phyloP scores from a whole-genome alignment of 1,140 invertebrate species.

The Drosophila teissieri region DNA sequence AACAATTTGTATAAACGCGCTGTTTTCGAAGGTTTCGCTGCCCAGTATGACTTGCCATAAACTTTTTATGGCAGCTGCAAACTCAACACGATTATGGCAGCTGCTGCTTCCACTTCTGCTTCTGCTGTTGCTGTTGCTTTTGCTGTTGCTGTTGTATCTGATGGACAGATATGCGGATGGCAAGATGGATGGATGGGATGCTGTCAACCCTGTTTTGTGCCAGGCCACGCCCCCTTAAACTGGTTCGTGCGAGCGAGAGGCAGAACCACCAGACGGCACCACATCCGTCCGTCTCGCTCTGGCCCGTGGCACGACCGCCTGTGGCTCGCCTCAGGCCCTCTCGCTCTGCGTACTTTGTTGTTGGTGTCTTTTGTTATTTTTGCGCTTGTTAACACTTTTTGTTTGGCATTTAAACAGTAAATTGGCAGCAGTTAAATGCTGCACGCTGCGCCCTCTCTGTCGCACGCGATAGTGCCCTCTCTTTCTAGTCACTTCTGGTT shows the following conservation, averaged over 20 bases:
- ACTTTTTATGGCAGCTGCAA: constrained; percentile 55
- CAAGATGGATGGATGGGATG: constrained; percentile 57
- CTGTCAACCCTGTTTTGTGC: constrained; percentile 60
- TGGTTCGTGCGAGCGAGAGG: constrained; percentile 48
- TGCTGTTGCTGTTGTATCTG: constrained; percentile 18
- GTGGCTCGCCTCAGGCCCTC: constrained; percentile 3
- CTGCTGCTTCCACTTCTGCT: neutral
- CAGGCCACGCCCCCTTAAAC: constrained; percentile 63
- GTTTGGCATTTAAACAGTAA: constrained; percentile 85
- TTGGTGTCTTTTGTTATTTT: constrained; percentile 78
- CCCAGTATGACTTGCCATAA: constrained; percentile 30
- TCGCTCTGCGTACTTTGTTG: constrained; percentile 35
- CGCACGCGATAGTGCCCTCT: neutral
- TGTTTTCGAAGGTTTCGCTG: neutral
- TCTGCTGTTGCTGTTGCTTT: constrained; percentile 8
- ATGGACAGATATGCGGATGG: constrained; percentile 39
- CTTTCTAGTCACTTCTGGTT: neutral
- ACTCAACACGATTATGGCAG: constrained; percentile 38
- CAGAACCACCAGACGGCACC: constrained; percentile 10
- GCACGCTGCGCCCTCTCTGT: constrained; percentile 35
- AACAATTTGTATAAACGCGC: neutral
- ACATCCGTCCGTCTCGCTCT: constrained; percentile 38
- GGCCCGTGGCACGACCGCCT: constrained; percentile 12
- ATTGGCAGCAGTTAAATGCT: constrained; percentile 84
- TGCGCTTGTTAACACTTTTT: constrained; percentile 84